Evolutionary conservation across 2,113 vertebrate species (phyloP), one percentile per base, ranked within the genome.

Genomic region (Elanoides forficatus): DNA sequence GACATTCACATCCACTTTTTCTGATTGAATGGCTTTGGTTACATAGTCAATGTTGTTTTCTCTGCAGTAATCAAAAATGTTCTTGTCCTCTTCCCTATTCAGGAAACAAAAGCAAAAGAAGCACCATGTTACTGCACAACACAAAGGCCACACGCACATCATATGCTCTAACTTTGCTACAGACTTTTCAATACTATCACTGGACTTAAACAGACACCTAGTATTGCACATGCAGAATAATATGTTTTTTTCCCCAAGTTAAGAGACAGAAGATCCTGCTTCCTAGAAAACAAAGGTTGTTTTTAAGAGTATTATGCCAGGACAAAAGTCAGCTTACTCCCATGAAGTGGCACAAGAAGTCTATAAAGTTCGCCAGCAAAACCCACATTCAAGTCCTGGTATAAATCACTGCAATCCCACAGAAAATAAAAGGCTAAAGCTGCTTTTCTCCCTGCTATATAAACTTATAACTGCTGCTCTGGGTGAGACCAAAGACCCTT

Each of bases 1-100:
- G 84, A 97, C 79, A 86, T 99, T 99, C 97, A 99, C 99, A 62
- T 99, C 99, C 98, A 99, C 98, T 55, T 97, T 98, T 98, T 99
- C 98, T 48, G 98, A 98, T 95, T 91, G 97, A 98, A 99, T 98
- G 97, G 99, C 99, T 96, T 98, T 98, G 95, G 97, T 99, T 98
- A 99, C 96, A 71, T 98, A 98, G 70, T 99, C 98, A 75, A 99
- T 99, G 98, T 99, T 99, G 98, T 99, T 99, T 98, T 99, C 99
- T 98, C 99, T 98, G 98, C 99, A 99, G 98, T 99, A 99, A 97
- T 99, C 99, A 97, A 99, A 99, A 96, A 99, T 99, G 96, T 99
- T 99, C 97, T 99, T 99, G 97, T 99, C 99, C 97, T 99, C 99
- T 98, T 99, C 99, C 98, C 99, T 99, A 79, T 93, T 97, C 72